Percentiles rank a stretch among this genome's conserved stretches.
phyloP scores from a whole-genome alignment of 2,113 vertebrate genomes.

The Mellivora capensis region DNA sequence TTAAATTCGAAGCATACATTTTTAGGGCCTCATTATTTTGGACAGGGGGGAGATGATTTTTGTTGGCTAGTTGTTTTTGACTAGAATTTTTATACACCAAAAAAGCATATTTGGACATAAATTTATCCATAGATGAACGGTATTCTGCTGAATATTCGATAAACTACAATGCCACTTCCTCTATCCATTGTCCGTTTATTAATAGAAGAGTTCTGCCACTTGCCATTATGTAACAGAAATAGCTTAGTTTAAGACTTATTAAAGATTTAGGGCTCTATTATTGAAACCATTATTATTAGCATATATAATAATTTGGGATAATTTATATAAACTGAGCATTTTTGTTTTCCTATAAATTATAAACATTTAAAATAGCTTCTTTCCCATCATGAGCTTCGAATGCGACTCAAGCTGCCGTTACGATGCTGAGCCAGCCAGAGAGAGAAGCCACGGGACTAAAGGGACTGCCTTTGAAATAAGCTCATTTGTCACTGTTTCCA shows the following conservation, averaged over 20 bases:
- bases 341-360: slow-evolving; percentile 77
- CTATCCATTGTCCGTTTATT: slow-evolving; percentile 73
- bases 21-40: slow-evolving; percentile 21
- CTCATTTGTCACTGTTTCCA: background rate
- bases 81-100: slow-evolving; percentile 39
- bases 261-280: slow-evolving; percentile 77
- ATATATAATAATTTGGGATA: slow-evolving; percentile 76
- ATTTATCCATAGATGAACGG: slow-evolving; percentile 60
- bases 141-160: slow-evolving; percentile 73
- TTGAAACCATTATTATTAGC: slow-evolving; percentile 80
- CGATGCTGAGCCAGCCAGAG: background rate
- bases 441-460: background rate
- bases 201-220: slow-evolving; percentile 76
- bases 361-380: slow-evolving; percentile 74
- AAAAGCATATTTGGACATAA: slow-evolving; percentile 74
- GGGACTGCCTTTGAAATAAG: background rate
- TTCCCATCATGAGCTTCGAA: background rate
- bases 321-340: slow-evolving; percentile 71
- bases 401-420: background rate
- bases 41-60: background rate
- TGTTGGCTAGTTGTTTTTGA: background rate
- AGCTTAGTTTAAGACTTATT: slow-evolving; percentile 78
- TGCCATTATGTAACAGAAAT: slow-evolving; percentile 73
- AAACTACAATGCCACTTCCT: slow-evolving; percentile 74
- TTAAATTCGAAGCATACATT: slow-evolving; percentile 64